Base-by-base conservation (phyloP, 2,113 vertebrate genomes). In the Bufo bufo region DNA sequence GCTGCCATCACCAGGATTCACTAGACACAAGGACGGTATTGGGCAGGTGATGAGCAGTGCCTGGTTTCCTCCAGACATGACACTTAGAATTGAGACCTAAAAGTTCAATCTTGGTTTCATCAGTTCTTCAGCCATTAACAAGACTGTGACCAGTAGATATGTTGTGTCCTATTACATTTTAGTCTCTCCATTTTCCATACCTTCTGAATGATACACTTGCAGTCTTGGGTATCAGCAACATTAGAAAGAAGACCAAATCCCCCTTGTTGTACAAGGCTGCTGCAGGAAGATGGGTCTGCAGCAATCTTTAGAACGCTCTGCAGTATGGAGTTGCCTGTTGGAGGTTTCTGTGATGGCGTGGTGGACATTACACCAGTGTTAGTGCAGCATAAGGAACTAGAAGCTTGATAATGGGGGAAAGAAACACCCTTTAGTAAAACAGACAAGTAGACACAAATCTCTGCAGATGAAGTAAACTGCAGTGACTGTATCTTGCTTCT, bases 131-230 rank as follows among this genome's bases (percentile, higher is more conserved):
- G 4, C 61, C 17, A 63, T 19, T 63, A 17, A 63, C 17, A 63
- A 4, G 4, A 63, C 33, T 33, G 33, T 33, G 12, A 11, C 65
- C 65, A 69, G 65, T 0, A 69, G 3, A 4, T 33, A 4, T 33
- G n/a, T 12, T 23, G n/a, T 4, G 33, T 43, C 0, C 14, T 14
- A 71, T 71, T 43, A 14, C 69, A 43, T 54, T 77, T 4, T 6
- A 79, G 19, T 52, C 77, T 59, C 3, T 11, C 19, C 4, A 63
- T 75, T 4, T 19, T 16, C 20, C 92, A 90, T 93, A 99, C 98
- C 95, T 99, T 99, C 77, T 98, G 98, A 92, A 99, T 93, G 82
- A 97, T 56, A 23, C 97, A 94, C 92, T 93, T 96, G 89, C 97
- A 98, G 92, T 99, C 98, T 49, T 96, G 97, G 86, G 96, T 97